phyloP scores from a whole-genome alignment of 1,140 invertebrate species.

The Megalonaias nervosa region DNA sequence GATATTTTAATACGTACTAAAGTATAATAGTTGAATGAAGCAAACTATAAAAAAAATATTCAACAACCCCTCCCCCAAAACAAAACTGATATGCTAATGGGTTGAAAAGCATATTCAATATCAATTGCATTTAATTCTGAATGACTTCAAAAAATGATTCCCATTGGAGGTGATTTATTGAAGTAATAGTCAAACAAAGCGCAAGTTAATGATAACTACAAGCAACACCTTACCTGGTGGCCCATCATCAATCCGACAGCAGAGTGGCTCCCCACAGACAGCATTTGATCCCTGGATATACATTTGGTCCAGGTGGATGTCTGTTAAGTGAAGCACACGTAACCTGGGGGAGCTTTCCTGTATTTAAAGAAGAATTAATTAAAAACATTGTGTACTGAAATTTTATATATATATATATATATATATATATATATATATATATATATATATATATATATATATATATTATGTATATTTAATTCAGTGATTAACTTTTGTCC shows the following conservation, averaged over 20 bases:
- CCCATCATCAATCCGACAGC: slow-evolving; percentile 80
- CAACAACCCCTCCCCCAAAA: too few relatives aligned
- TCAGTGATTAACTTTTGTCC: neutral
- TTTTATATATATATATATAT: neutral
- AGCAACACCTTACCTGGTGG: slow-evolving; percentile 39
- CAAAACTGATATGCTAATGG: too few relatives aligned
- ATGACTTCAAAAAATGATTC: too few relatives aligned
- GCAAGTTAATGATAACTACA: too few relatives aligned
- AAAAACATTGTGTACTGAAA: neutral
- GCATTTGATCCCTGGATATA: slow-evolving; percentile 80
- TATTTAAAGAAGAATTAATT: slow-evolving; percentile 1
- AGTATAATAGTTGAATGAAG: too few relatives aligned
- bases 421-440: neutral
- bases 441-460: neutral
- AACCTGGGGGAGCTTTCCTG: slow-evolving; percentile 61
- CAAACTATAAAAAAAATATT: too few relatives aligned
- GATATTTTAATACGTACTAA: too few relatives aligned
- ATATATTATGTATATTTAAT: too few relatives aligned
- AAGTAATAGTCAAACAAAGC: too few relatives aligned
- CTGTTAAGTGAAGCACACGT: slow-evolving; percentile 82
- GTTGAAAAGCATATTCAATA: too few relatives aligned
- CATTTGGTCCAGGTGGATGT: slow-evolving; percentile 85
- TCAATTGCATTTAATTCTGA: too few relatives aligned
- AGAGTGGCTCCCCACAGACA: slow-evolving; percentile 82
- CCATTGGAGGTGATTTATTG: too few relatives aligned